These are phyloP conservation scores for Dinothrombium tinctorium DNA, from an alignment of 1,140 invertebrate species.

Conservation along the genomic window DNA sequence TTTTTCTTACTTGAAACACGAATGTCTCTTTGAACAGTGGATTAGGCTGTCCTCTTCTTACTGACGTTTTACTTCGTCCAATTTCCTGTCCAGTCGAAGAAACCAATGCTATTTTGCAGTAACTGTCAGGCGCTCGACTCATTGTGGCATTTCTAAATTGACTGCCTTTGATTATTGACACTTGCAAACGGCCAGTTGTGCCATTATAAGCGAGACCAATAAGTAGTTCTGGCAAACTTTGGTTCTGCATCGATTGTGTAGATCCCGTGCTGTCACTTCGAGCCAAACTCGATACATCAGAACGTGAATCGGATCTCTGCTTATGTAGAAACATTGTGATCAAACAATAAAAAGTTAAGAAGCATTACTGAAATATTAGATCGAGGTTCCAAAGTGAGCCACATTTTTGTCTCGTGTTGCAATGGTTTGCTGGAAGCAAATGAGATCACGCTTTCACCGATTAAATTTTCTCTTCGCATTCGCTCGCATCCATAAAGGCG, in stretches of 20 bases:
- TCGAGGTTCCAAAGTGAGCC: conserved; percentile 58
- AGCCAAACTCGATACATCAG: conserved; percentile 41
- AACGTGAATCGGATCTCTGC: conserved; percentile 23
- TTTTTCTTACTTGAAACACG: conserved; percentile 53
- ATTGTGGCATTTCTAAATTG: conserved; percentile 46
- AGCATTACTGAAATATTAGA: too few relatives aligned
- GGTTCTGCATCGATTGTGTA: conserved; percentile 68
- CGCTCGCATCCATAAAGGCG: conserved; percentile 71
- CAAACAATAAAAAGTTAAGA: too few relatives aligned
- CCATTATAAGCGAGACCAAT: conserved; percentile 73
- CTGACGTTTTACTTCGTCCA: conserved; percentile 65
- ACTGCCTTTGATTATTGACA: conserved; percentile 38
- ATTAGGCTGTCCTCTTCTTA: conserved; percentile 70
- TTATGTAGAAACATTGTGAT: too few relatives aligned
- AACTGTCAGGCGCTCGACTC: conserved; percentile 43
- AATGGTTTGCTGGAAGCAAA: conserved; percentile 68
- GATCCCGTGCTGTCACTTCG: conserved; percentile 75
- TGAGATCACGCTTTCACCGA: conserved; percentile 66
- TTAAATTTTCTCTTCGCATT: conserved; percentile 62
- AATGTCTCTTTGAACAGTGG: conserved; percentile 85
- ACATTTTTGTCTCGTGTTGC: conserved; percentile 58
- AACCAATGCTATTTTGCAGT: conserved; percentile 69
- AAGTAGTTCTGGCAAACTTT: conserved; percentile 64
- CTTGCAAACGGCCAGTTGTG: conserved; percentile 64
- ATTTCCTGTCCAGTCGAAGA: conserved; percentile 79